Percentiles rank a stretch among this genome's conserved stretches.
These are phyloP conservation scores for Deilephila porcellus DNA, from an alignment of 2,888 invertebrate genomes.

Conservation along the genomic window DNA sequence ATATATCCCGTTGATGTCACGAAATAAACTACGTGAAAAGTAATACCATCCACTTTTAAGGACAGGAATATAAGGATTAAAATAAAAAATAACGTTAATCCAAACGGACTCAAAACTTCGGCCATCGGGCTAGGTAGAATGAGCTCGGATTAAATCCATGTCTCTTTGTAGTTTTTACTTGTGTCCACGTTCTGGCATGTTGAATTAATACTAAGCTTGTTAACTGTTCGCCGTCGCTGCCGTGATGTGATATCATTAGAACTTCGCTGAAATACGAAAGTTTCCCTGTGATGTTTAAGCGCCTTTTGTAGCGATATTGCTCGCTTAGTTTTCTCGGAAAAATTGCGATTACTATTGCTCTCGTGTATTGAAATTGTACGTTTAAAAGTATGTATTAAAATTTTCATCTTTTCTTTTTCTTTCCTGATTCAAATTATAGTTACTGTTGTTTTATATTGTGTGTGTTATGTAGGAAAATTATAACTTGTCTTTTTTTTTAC, in stretches of 20 bases:
- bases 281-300: background rate
- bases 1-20: background rate
- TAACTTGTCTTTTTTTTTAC: no score
- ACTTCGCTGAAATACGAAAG: slow-evolving; percentile 15
- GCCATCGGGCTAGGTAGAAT: background rate
- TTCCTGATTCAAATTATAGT: background rate
- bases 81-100: slow-evolving; percentile 63
- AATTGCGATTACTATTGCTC: background rate
- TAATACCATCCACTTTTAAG: slow-evolving; percentile 10
- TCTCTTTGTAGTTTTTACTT: slow-evolving; percentile 26
- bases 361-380: background rate
- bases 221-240: slow-evolving; percentile 12
- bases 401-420: background rate
- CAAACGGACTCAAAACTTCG: background rate
- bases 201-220: slow-evolving; percentile 28
- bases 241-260: slow-evolving; percentile 22
- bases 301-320: slow-evolving; percentile 7
- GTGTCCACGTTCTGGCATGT: slow-evolving; percentile 1
- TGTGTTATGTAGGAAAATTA: no score
- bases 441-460: no score
- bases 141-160: background rate
- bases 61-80: slow-evolving; percentile 45
- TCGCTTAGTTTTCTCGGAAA: background rate
- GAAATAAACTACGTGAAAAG: background rate
- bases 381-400: background rate